A percentile compares a stretch with the other conserved stretches of the same genome.
phyloP scores from a whole-genome alignment of 2,797 vertebrate genomes.

The Protosalanx chinensis region DNA sequence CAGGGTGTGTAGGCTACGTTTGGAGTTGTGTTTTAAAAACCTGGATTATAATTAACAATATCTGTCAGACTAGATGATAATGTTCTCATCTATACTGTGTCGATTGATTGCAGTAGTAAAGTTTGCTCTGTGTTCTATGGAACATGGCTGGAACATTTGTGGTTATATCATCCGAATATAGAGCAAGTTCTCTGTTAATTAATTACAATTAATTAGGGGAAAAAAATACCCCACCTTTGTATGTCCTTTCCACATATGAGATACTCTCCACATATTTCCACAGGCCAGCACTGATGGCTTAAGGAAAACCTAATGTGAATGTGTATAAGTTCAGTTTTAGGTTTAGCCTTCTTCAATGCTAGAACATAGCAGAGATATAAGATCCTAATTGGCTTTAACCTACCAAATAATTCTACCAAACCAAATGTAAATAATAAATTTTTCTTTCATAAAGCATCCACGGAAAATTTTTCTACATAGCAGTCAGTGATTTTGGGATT shows the following conservation, averaged over 20 bases:
- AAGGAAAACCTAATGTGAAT: constrained; percentile 11
- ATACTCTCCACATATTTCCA: neutral
- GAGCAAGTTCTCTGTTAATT: constrained; percentile 20
- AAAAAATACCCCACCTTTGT: constrained; percentile 12
- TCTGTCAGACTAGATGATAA: neutral
- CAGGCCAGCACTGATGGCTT: neutral
- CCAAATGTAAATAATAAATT: neutral
- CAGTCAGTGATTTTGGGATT: neutral
- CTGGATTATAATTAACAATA: neutral
- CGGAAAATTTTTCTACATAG: too few relatives aligned
- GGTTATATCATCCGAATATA: neutral
- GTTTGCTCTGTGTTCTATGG: neutral
- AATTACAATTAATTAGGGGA: constrained; percentile 39
- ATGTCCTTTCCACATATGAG: too few relatives aligned
- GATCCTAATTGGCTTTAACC: neutral
- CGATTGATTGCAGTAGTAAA: neutral
- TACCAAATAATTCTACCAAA: neutral
- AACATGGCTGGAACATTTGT: neutral
- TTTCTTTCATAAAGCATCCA: too few relatives aligned
- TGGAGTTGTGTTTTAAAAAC: neutral
- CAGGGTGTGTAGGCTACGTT: neutral
- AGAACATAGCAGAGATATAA: constrained; percentile 62
- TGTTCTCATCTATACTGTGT: too few relatives aligned
- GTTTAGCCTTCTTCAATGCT: constrained; percentile 35
- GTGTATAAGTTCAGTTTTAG: constrained; percentile 48